Percentiles rank a stretch among this genome's conserved stretches.
These are phyloP conservation scores for Laspeyria flexula DNA, from an alignment of 2,888 invertebrate species.

Conservation along the genomic window DNA sequence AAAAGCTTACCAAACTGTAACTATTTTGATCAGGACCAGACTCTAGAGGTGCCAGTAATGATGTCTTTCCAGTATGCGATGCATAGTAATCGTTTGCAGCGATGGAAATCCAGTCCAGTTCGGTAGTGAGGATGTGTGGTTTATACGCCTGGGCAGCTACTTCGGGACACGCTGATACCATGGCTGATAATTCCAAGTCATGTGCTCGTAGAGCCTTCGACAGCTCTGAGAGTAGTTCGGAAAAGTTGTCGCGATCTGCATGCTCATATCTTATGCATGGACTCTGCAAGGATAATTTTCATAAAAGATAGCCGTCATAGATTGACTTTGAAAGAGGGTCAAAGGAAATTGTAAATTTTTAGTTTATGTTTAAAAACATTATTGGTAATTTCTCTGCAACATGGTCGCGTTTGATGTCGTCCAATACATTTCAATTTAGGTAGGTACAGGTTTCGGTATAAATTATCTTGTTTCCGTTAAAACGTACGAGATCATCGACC, in stretches of 20 bases:
- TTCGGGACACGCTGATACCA: conserved; percentile 90
- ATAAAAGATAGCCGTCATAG: too few species aligned
- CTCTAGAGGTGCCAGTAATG: conserved; percentile 91
- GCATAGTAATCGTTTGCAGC: conserved; percentile 94
- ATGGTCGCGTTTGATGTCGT: too few species aligned
- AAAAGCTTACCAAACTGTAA: conserved; percentile 87
- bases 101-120: conserved; percentile 93
- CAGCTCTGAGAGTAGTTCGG: conserved; percentile 88
- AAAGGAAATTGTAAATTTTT: too few species aligned
- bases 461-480: too few species aligned
- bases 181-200: conserved; percentile 88
- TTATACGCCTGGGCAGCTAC: conserved; percentile 91
- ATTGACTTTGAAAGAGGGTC: too few species aligned
- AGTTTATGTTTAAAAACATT: too few species aligned
- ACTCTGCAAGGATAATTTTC: conserved; percentile 67
- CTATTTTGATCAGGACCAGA: conserved; percentile 74
- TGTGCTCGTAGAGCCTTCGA: conserved; percentile 87
- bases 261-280: conserved; percentile 86
- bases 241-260: conserved; percentile 89
- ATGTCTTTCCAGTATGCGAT: conserved; percentile 90
- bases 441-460: too few species aligned
- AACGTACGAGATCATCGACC: too few species aligned
- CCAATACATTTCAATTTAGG: too few species aligned
- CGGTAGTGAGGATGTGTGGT: conserved; percentile 87
- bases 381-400: too few species aligned